Conservation (phyloP, 2,797 vertebrate genomes). For the Muraenolepis orangiensis region DNA sequence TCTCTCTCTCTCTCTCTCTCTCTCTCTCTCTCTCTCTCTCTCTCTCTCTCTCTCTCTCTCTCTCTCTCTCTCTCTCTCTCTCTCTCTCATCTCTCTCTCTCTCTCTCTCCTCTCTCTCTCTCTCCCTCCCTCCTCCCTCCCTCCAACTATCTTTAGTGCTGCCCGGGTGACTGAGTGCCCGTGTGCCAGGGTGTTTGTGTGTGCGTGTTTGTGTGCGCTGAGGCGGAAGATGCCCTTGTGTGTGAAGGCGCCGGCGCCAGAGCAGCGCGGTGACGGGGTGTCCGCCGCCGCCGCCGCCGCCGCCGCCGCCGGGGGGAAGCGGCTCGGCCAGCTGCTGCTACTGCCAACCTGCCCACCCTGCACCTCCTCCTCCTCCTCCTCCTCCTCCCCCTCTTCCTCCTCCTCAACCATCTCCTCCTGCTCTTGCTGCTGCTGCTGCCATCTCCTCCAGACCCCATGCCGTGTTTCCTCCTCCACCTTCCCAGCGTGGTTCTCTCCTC, state of each 20-base stretch:
- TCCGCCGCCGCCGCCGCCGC: neutral
- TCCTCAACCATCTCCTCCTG: constrained; percentile 3
- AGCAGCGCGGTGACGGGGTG: neutral
- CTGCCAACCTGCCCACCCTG: constrained; percentile 19
- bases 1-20: no score
- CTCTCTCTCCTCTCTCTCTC: neutral
- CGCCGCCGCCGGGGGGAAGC: neutral
- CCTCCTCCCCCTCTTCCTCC: neutral
- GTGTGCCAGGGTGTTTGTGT: constrained; percentile 2
- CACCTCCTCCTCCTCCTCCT: neutral
- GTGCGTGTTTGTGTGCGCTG: neutral
- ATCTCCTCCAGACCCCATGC: constrained; percentile 26
- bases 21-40: no score
- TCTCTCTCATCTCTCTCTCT: no score
- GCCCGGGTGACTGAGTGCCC: constrained; percentile 2
- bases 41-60: no score
- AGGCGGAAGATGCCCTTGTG: constrained; percentile 16
- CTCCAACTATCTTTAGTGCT: neutral
- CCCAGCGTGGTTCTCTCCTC: neutral
- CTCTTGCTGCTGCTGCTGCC: constrained; percentile 31
- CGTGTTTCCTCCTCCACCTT: constrained; percentile 52
- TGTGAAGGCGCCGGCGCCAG: neutral
- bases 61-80: no score
- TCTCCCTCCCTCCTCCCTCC: neutral
- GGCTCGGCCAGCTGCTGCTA: constrained; percentile 20